Base-by-base conservation (phyloP, 2,888 invertebrate genomes). In the Aphidoletes aphidimyza region DNA sequence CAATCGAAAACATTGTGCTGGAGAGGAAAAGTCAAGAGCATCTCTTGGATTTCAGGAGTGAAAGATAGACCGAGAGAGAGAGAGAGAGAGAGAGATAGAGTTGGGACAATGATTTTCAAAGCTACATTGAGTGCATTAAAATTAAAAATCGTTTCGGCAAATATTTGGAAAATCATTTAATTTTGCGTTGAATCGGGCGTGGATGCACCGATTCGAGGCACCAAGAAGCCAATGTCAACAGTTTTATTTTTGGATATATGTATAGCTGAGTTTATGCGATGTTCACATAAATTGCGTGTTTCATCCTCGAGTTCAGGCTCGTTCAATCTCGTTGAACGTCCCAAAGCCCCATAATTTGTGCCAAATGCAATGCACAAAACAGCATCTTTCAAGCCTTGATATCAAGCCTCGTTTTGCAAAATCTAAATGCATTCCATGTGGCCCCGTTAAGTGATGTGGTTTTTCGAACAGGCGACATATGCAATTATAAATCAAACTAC, bases 361-460 rank as follows among this genome's bases (percentile, higher is more conserved):
- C n/a, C n/a, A n/a, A n/a, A n/a, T n/a, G n/a, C 69, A 69, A 30
- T 69, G 69, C 69, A 34, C 69, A 30, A 5, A 54, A 54, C 1
- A 30, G 30, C 69, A 69, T 69, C 69, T 69, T 69, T 69, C 69
- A 30, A 34, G n/a, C n/a, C n/a, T n/a, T 14, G 69, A 69, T 69
- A 69, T 69, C 17, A 30, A 22, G 54, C 26, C n/a, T n/a, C 47
- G 2, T 8, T 14, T 14, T 47, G 47, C 47, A 39, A n/a, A n/a
- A 54, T 54, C 34, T 30, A 14, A 30, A 69, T 69, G 17, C 14
- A 69, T n/a, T n/a, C n/a, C n/a, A n/a, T n/a, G n/a, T n/a, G n/a
- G n/a, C n/a, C n/a, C n/a, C 14, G 54, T 69, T 30, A 69, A 69
- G 69, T 69, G 69, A 69, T 69, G 69, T 69, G 69, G 69, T 69